Percentiles rank a stretch among this genome's conserved stretches.
Conservation (phyloP, 2,888 invertebrate genomes). For the Drosophila neoperkinsi region DNA sequence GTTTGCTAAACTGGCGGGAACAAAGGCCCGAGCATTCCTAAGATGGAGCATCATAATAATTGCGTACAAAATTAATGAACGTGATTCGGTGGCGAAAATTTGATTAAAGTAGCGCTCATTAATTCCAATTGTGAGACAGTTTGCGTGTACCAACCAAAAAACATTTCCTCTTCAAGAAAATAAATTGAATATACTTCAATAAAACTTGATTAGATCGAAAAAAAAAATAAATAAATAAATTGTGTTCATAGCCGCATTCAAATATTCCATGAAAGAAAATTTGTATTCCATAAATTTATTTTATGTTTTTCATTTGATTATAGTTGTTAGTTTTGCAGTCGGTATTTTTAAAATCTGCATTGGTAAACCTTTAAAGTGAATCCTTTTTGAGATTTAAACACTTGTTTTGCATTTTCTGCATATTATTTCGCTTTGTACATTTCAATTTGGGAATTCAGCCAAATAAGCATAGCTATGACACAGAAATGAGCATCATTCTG, state of each 20-base stretch:
- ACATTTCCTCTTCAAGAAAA: constrained; percentile 16
- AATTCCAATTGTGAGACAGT: constrained; percentile 71
- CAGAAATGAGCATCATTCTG: constrained; percentile 28
- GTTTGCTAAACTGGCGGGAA: constrained; percentile 53
- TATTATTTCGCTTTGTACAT: constrained; percentile 4
- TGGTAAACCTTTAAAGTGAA: not conserved
- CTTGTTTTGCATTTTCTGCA: not conserved
- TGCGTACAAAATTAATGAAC: constrained; percentile 77
- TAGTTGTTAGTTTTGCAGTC: not conserved
- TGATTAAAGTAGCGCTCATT: constrained; percentile 75
- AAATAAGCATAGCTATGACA: not conserved
- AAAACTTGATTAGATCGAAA: constrained; percentile 2
- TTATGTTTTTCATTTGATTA: not conserved
- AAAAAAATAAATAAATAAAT: not conserved
- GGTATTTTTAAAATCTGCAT: not conserved
- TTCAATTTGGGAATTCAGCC: not conserved
- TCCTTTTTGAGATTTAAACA: not conserved
- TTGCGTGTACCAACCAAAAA: constrained; percentile 31
- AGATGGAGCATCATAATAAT: constrained; percentile 62
- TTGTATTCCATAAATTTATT: not conserved
- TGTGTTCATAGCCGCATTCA: not conserved
- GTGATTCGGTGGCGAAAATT: constrained; percentile 70
- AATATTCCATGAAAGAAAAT: not conserved
- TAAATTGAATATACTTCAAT: constrained; percentile 4
- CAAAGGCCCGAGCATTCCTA: constrained; percentile 25